Evolutionary conservation across 2,888 invertebrate genomes (phyloP), one percentile per base, ranked within the genome.

Genomic region (Troilus luridus): DNA sequence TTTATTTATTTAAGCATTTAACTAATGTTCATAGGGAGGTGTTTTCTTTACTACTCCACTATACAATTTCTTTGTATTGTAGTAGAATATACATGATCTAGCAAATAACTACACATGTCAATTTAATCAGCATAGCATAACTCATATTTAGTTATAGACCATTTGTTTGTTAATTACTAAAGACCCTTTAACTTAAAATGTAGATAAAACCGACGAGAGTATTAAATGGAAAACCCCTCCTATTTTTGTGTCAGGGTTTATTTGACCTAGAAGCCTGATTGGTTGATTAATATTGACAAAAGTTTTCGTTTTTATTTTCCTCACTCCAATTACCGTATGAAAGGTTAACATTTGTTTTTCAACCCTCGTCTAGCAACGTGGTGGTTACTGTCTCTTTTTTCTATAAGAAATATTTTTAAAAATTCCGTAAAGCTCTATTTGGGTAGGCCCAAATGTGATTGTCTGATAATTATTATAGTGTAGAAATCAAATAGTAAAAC

Each of bases 261-360:
- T 77, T 77, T 77, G 72, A 41, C 72, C 72, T 77, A 77, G 41
- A 77, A 41, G 72, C 72, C 41, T 77, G 72, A 77, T 77, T 41
- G 72, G 5, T 6, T 19, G 41, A 41, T 77, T 77, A 77, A 77
- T 77, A 77, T 77, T 77, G 72, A 77, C 72, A 77, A 8, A 17
- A 41, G 17, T 27, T 77, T 77, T 77, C 41, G 14, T 41, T 17
- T 77, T 77, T 67, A 24, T 5, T 41, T 77, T 17, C 17, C 41
- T 77, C 72, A 77, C 72, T 77, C 19, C 72, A 77, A 41, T 77
- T 19, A 77, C 41, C 5, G 41, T 41, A n/a, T 27, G 41, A 77
- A 77, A 17, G 19, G 72, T 77, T 41, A 77, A 41, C 17, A 41
- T 77, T 77, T 77, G 21, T 24, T 77, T 41, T 77, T 19, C 27